Base-by-base conservation (phyloP, 2,888 invertebrate genomes). In the Pasiphila rectangulata region DNA sequence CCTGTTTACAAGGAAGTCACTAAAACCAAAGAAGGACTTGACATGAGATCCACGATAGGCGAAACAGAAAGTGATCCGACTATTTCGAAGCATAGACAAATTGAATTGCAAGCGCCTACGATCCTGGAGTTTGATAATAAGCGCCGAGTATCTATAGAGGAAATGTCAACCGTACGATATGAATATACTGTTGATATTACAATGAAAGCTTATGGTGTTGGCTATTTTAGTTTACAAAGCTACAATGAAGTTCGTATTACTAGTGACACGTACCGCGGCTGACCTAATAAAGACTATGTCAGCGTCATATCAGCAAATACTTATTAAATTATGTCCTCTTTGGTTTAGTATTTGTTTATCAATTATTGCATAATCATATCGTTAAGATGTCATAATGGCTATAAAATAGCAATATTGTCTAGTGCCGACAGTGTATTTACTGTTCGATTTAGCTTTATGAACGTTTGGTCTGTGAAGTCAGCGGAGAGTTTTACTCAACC, bases 231-330 rank as follows among this genome's bases (percentile, higher is more conserved):
- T 41, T 54, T 56, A 63, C 61, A 54, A 54, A 46, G 47, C 39
- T 59, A 59, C 64, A 59, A 54, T 65, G 66, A 65, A 71, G 73
- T 72, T 78, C 75, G 67, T 58, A 70, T 79, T 75, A 69, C 77
- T 72, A 57, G 56, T 57, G 60, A 72, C 66, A 67, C 63, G 64
- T 61, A 62, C 63, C 67, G 64, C 63, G 68, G 63, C 59, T 77
- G 83, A 80, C 81, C 84, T 59, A 83, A 73, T 79, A 78, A 75
- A 61, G 60, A 63, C 60, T 60, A 61, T 59, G 64, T 65, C 65
- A 69, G 56, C 63, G 63, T 63, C 69, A 51, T 72, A 79, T 79
- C 77, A 77, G 72, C 74, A 65, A 65, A 79, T 69, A 74, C 55
- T 63, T 71, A 65, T 69, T 69, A 67, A 78, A 69, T 72, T 72